Evolutionary conservation across 2,797 vertebrate species (phyloP).

Genomic region (Smutsia gigantea): DNA sequence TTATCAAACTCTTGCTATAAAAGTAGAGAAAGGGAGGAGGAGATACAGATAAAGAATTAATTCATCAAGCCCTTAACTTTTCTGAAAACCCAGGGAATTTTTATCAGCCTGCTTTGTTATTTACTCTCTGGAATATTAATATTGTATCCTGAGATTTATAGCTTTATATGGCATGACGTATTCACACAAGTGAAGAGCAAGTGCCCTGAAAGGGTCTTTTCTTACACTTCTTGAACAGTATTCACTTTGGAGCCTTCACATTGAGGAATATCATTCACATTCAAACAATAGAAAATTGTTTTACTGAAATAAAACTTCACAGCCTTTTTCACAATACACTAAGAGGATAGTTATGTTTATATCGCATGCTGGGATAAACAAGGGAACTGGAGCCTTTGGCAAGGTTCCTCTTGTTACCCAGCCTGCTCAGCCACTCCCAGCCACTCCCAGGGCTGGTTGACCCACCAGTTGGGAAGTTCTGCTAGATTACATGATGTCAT

Average conservation of each 20-base stretch:
- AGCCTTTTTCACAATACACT: neutral
- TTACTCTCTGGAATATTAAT: slow-evolving; percentile 62
- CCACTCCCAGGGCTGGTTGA: neutral
- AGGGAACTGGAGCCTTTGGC: neutral
- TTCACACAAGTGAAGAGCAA: neutral
- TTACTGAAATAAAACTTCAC: neutral
- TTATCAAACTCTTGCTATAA: slow-evolving; percentile 45
- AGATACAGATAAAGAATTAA: slow-evolving; percentile 68
- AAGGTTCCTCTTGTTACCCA: neutral
- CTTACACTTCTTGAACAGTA: neutral
- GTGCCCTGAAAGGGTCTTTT: neutral
- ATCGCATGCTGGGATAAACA: neutral
- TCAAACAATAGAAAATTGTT: slow-evolving; percentile 21
- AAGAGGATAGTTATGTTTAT: neutral
- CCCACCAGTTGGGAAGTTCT: neutral
- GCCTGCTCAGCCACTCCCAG: neutral
- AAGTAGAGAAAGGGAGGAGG: slow-evolving; percentile 56
- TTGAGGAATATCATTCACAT: slow-evolving; percentile 44
- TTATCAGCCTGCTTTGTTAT: slow-evolving; percentile 44
- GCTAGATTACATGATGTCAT: neutral
- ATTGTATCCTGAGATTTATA: neutral
- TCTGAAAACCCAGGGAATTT: slow-evolving; percentile 61
- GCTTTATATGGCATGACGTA: neutral
- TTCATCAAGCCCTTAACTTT: slow-evolving; percentile 63
- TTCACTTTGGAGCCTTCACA: neutral